These are phyloP conservation scores for Blastomussa wellsi DNA, from an alignment of 92 coral and sea anemone species.

Conservation along the genomic window DNA sequence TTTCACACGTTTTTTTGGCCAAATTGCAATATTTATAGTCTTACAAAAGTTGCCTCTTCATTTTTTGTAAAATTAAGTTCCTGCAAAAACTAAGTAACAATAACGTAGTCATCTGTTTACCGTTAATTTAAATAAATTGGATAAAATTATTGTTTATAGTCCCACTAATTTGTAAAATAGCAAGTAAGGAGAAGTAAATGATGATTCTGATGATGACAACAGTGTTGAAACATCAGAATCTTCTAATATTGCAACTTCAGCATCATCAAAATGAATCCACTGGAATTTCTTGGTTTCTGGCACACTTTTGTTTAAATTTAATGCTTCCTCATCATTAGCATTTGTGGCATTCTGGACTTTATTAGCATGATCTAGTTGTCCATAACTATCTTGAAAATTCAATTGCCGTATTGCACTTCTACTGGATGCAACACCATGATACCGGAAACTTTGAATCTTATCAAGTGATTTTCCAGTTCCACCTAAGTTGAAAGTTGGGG, in stretches of 20 bases:
- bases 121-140: no score
- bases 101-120: no score
- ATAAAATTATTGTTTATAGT: not conserved
- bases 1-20: no score
- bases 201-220: slow-evolving; percentile 84
- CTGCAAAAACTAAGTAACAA: no score
- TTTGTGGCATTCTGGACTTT: not conserved
- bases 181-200: slow-evolving; percentile 93
- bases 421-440: not conserved
- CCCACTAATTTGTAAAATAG: slow-evolving; percentile 70
- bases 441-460: slow-evolving; percentile 38
- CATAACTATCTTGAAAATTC: slow-evolving; percentile 50
- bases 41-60: no score
- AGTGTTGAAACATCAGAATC: slow-evolving; percentile 74
- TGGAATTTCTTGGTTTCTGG: slow-evolving; percentile 2
- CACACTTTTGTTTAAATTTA: not conserved
- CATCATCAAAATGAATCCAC: slow-evolving; percentile 98
- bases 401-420: slow-evolving; percentile 65
- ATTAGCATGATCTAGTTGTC: not conserved
- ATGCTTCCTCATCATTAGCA: not conserved
- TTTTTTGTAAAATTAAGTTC: no score
- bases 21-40: no score
- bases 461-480: slow-evolving; percentile 11
- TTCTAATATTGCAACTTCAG: slow-evolving; percentile 69
- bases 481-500: slow-evolving; percentile 21